These are phyloP conservation scores for Hemithea aestivaria DNA, from an alignment of 2,888 invertebrate species.

Conservation along the genomic window DNA sequence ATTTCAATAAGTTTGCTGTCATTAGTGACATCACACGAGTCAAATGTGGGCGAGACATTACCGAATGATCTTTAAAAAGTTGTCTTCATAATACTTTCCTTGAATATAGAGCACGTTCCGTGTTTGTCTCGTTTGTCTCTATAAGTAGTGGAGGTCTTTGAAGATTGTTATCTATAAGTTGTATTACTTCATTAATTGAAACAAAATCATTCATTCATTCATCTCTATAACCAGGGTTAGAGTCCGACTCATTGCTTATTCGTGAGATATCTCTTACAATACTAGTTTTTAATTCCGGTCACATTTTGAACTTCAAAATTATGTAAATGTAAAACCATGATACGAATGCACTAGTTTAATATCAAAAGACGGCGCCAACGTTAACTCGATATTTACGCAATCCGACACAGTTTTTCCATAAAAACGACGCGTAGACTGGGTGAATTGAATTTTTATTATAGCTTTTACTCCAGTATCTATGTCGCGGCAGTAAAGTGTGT, in stretches of 20 bases:
- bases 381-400: conserved; percentile 42
- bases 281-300: conserved; percentile 10
- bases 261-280: not conserved
- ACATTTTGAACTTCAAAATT: conserved; percentile 24
- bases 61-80: conserved; percentile 4
- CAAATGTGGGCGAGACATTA: conserved; percentile 15
- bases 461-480: conserved; percentile 47
- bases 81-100: conserved; percentile 21
- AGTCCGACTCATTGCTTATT: conserved; percentile 16
- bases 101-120: conserved; percentile 20
- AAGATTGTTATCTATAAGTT: conserved; percentile 22
- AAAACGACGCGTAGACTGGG: conserved; percentile 39
- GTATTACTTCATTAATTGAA: conserved; percentile 26
- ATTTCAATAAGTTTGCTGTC: conserved; percentile 30
- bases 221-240: conserved; percentile 16
- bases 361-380: conserved; percentile 50
- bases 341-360: conserved; percentile 38
- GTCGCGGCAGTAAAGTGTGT: conserved; percentile 45
- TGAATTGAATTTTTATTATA: conserved; percentile 64
- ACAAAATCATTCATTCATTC: conserved; percentile 26
- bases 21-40: conserved; percentile 21
- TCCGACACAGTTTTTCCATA: conserved; percentile 43
- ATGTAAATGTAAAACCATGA: conserved; percentile 23
- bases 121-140: conserved; percentile 12
- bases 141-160: conserved; percentile 19